phyloP scores from a whole-genome alignment of 1,140 invertebrate species.

The Philopotamus ludificatus region DNA sequence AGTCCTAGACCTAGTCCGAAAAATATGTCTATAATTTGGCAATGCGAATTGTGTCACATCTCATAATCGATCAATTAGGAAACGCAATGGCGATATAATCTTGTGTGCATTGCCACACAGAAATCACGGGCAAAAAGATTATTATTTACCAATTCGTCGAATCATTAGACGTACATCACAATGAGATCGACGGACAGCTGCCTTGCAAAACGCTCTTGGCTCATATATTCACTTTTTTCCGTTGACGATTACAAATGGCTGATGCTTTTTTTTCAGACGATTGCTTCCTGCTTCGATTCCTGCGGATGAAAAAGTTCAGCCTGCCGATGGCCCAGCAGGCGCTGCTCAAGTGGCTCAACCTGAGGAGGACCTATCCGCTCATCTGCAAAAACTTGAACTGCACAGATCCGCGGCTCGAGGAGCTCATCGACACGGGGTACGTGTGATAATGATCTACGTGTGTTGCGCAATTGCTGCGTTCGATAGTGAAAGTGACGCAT shows the following conservation, averaged over 20 bases:
- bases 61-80: too few relatives aligned
- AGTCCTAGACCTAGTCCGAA: too few relatives aligned
- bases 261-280: slow-evolving; percentile 58
- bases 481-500: too few relatives aligned
- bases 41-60: too few relatives aligned
- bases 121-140: too few relatives aligned
- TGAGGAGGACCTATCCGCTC: slow-evolving; percentile 64
- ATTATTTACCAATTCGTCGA: too few relatives aligned
- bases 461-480: background rate
- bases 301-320: slow-evolving; percentile 76
- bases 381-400: slow-evolving; percentile 67
- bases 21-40: too few relatives aligned
- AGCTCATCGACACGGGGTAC: slow-evolving; percentile 66
- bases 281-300: slow-evolving; percentile 72
- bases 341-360: slow-evolving; percentile 75
- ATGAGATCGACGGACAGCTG: background rate
- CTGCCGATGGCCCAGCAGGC: slow-evolving; percentile 76
- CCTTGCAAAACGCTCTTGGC: background rate
- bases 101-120: too few relatives aligned
- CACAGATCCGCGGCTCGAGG: slow-evolving; percentile 59
- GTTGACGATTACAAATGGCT: background rate
- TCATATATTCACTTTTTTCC: background rate
- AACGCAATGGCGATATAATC: too few relatives aligned
- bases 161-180: too few relatives aligned
- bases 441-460: slow-evolving; percentile 33